phyloP scores from a whole-genome alignment of 2,797 vertebrate genomes.

The Kryptopterus vitreolus region DNA sequence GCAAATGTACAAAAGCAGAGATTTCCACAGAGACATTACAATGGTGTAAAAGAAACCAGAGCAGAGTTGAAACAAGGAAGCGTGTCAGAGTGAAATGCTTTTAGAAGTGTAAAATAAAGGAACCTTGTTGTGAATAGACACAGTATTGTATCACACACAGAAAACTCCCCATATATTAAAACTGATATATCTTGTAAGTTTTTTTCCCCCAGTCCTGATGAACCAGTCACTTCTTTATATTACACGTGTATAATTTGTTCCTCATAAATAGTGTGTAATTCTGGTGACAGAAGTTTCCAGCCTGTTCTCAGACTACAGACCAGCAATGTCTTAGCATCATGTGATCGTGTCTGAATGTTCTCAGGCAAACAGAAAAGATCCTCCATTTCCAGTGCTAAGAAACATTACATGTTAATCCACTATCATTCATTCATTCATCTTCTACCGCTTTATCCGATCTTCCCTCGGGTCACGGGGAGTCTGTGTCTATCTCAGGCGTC shows the following conservation, averaged over 20 bases:
- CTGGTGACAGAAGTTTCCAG: background rate
- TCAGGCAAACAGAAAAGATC: constrained; percentile 10
- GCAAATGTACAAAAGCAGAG: background rate
- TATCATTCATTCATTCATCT: too few relatives aligned
- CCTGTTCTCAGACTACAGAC: background rate
- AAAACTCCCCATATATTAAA: background rate
- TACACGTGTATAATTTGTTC: background rate
- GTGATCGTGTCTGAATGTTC: background rate
- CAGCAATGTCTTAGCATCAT: background rate
- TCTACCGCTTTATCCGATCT: too few relatives aligned
- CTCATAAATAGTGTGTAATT: background rate
- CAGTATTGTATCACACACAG: background rate
- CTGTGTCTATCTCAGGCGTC: too few relatives aligned
- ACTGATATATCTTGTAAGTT: background rate
- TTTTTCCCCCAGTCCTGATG: background rate
- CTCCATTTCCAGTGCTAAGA: background rate
- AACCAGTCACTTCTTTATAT: background rate
- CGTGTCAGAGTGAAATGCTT: background rate
- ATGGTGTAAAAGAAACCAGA: background rate
- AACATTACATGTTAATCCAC: too few relatives aligned
- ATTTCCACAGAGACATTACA: background rate
- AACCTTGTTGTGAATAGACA: background rate
- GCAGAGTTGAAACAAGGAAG: constrained; percentile 1
- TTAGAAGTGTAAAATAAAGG: background rate
- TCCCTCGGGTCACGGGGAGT: too few relatives aligned